Evolutionary conservation across 2,888 invertebrate genomes (phyloP).

Genomic region (Dexiosoma caninum): DNA sequence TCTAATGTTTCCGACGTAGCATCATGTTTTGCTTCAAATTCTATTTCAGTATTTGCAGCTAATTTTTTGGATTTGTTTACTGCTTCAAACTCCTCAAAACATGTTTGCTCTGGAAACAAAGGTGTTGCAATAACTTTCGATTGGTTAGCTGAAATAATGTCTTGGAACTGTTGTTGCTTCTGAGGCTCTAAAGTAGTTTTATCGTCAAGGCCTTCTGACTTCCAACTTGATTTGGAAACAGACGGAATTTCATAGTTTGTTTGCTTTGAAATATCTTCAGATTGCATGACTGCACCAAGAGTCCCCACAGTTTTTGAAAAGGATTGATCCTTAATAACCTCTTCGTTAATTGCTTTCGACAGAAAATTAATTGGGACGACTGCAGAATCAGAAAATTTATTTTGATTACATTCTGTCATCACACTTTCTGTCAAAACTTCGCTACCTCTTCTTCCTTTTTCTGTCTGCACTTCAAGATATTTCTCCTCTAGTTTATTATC

Average conservation of each 20-base stretch:
- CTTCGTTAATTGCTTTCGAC: no score
- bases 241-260: no score
- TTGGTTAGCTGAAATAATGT: not conserved
- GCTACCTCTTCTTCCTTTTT: not conserved
- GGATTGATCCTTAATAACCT: no score
- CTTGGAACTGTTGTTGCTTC: not conserved
- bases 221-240: no score
- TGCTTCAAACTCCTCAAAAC: not conserved
- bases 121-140: not conserved
- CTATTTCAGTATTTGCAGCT: not conserved
- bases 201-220: not conserved
- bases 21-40: not conserved
- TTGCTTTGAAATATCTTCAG: no score
- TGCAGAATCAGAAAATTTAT: no score
- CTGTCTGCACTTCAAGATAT: not conserved
- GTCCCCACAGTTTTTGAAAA: no score
- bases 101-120: not conserved
- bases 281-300: no score
- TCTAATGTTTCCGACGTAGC: not conserved
- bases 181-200: not conserved
- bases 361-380: no score
- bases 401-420: no score
- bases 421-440: no score
- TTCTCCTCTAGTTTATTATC: not conserved
- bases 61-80: not conserved